These are phyloP conservation scores for Bursaphelenchus okinawaensis DNA, from an alignment of 2,888 invertebrate species.

Conservation along the genomic window DNA sequence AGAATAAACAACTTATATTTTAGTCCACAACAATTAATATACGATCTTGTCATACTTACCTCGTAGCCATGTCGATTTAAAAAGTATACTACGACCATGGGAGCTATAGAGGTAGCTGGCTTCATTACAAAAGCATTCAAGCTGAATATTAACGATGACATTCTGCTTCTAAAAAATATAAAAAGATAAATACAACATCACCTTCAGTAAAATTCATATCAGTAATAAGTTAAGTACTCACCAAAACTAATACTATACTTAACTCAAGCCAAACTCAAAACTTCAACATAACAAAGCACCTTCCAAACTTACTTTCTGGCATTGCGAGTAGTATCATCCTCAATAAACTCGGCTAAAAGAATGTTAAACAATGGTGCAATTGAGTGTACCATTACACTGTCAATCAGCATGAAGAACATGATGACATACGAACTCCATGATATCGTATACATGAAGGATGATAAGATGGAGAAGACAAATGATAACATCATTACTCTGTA, in stretches of 20 bases:
- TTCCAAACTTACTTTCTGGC: constrained; percentile 25
- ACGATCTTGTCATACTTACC: constrained; percentile 24
- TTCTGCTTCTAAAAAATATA: constrained; percentile 28
- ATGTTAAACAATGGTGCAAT: constrained; percentile 54
- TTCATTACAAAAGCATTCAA: constrained; percentile 55
- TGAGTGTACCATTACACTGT: constrained; percentile 52
- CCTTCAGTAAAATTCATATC: too few relatives aligned
- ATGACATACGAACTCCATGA: constrained; percentile 38
- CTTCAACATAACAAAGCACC: too few relatives aligned
- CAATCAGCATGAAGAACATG: constrained; percentile 54
- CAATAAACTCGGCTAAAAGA: constrained; percentile 55
- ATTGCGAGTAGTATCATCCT: constrained; percentile 44
- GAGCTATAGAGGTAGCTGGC: constrained; percentile 55
- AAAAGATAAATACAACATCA: constrained; percentile 1
- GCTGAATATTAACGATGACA: constrained; percentile 54
- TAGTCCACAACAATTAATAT: neutral
- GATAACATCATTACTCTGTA: constrained; percentile 33
- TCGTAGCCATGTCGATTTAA: constrained; percentile 46
- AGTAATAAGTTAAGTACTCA: too few relatives aligned
- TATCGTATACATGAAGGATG: constrained; percentile 35
- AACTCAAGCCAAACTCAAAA: too few relatives aligned
- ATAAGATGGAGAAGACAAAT: constrained; percentile 39
- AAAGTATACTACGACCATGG: constrained; percentile 44
- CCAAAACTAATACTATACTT: too few relatives aligned
- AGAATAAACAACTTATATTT: constrained; percentile 1